Evolutionary conservation across 2,797 vertebrate species (phyloP).

Genomic region (Microcaecilia unicolor): DNA sequence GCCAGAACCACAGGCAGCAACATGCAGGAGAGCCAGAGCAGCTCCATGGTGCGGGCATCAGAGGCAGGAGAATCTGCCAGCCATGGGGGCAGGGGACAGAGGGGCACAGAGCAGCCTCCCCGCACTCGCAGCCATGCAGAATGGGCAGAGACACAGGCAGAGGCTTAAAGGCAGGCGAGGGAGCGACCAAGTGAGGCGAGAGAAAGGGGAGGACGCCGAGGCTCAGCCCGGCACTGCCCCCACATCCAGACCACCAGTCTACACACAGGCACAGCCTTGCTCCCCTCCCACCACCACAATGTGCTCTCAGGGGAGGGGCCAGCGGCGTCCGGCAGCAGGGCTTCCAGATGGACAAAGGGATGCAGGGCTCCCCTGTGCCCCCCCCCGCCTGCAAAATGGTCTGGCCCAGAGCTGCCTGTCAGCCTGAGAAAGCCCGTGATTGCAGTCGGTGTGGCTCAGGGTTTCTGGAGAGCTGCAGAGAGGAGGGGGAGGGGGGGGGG

Average conservation of each 20-base stretch:
- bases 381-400: conserved; percentile 35
- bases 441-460: conserved; percentile 25
- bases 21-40: conserved; percentile 37
- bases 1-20: conserved; percentile 47
- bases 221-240: background rate
- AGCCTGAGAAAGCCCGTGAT: conserved; percentile 48
- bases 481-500: background rate
- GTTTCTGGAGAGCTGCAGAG: background rate
- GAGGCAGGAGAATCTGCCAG: conserved; percentile 26
- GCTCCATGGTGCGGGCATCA: conserved; percentile 36
- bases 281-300: background rate
- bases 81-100: conserved; percentile 19
- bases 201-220: background rate
- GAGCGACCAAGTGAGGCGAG: background rate
- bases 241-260: background rate
- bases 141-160: conserved; percentile 11
- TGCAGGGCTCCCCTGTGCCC: conserved; percentile 21
- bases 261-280: background rate
- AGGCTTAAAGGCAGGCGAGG: no score
- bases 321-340: background rate
- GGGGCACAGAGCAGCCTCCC: conserved; percentile 30
- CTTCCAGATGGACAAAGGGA: no score
- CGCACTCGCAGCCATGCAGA: conserved; percentile 16
- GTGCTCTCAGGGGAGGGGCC: background rate
- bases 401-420: conserved; percentile 49